Conservation (phyloP, 2,888 invertebrate genomes). For the Galerucella nymphaeae region DNA sequence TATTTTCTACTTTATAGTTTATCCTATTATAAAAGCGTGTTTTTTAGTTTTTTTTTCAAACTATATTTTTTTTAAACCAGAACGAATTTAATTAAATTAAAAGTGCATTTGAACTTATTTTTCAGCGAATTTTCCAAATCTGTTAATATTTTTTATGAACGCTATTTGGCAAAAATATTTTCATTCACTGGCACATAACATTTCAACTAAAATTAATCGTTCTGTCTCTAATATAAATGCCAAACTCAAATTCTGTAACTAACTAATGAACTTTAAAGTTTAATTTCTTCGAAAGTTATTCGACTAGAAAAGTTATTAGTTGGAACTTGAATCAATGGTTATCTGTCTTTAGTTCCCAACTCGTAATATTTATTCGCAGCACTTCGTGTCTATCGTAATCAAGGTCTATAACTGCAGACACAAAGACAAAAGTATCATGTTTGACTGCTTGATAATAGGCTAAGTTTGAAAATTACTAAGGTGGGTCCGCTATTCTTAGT, state of each 20-base stretch:
- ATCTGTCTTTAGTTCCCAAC: not conserved
- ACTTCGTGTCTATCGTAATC: constrained; percentile 18
- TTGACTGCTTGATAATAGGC: constrained; percentile 11
- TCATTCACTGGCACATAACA: too few relatives aligned
- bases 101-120: too few relatives aligned
- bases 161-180: too few relatives aligned
- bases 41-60: too few relatives aligned
- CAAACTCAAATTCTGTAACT: not conserved
- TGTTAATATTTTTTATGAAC: too few relatives aligned
- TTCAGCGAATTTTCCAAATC: too few relatives aligned
- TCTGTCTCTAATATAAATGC: too few relatives aligned
- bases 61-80: too few relatives aligned
- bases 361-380: constrained; percentile 26
- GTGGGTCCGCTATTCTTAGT: constrained; percentile 2
- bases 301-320: not conserved
- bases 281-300: not conserved
- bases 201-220: too few relatives aligned
- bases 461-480: constrained; percentile 18
- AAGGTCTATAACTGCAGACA: constrained; percentile 6
- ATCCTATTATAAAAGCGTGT: too few relatives aligned
- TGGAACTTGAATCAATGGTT: constrained; percentile 3
- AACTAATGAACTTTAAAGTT: not conserved
- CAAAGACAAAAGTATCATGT: constrained; percentile 15
- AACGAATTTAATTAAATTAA: too few relatives aligned
- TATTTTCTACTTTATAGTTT: too few relatives aligned